Evolutionary conservation across 1,140 invertebrate species (phyloP), one percentile per base, ranked within the genome.

Genomic region (Laupala kohalensis): DNA sequence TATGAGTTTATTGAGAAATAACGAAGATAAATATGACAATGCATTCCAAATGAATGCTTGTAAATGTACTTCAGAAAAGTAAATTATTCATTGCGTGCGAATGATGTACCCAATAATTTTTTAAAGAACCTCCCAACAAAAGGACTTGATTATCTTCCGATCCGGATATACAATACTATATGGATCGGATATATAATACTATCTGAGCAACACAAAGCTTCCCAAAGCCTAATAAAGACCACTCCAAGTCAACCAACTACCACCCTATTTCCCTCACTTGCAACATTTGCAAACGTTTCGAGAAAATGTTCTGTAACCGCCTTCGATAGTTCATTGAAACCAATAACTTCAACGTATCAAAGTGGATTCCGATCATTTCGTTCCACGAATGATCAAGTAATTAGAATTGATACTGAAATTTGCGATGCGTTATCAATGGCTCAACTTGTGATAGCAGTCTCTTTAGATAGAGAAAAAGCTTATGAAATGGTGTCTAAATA

Each of bases 401-500:
- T 77, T 0, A 69, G 70, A 5, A 25, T 79, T 23, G 73, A 76
- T 67, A 67, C 62, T 9, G 64, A 74, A 62, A 75, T 77, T 24
- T 72, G 73, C 26, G 63, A 78, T 6, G 75, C 75, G 9, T 76
- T 79, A 68, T 71, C 53, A 4, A 69, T 66, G 29, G 77, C 76
- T n/a, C 69, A 73, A 25, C 74, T 77, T 28, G 69, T 75, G 19
- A 53, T 77, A 6, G 64, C 74, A 19, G 72, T 78, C 19, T 74
- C 75, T 24, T 71, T 78, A 67, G 77, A 79, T 62, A 73, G 76
- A 12, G 73, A 77, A 68, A 78, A 78, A 69, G 76, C 74, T 2
- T 77, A 76, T 29, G 76, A 80, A 24, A 76, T 72, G 63, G 64
- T 73, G 6, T 76, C 73, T 73, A 71, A 68, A 19, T 30, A 75